Conservation (phyloP, 1,140 invertebrate species). For the Leptestheria dahalacensis region DNA sequence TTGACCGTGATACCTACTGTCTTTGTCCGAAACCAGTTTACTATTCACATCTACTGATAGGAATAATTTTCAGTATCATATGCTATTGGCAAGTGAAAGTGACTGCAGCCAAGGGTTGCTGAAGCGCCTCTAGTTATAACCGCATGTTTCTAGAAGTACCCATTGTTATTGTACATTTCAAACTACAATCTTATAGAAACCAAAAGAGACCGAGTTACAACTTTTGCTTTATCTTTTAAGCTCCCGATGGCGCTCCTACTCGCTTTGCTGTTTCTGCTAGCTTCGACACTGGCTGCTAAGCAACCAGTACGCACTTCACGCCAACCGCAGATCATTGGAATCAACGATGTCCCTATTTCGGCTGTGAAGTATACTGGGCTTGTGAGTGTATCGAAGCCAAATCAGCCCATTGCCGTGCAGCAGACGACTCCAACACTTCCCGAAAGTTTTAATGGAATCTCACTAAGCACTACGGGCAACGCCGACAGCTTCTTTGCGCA, state of each 20-base stretch:
- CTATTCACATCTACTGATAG: too few species aligned
- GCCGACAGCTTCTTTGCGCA: neutral
- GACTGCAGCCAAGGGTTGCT: too few species aligned
- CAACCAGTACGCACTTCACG: neutral
- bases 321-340: neutral
- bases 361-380: neutral
- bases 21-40: too few species aligned
- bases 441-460: too few species aligned
- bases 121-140: too few species aligned
- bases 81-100: too few species aligned
- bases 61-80: too few species aligned
- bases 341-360: neutral
- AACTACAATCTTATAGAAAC: too few species aligned
- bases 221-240: neutral
- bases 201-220: too few species aligned
- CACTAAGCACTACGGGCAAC: neutral
- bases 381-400: neutral
- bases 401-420: neutral
- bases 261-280: neutral
- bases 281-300: neutral
- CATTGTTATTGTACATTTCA: too few species aligned
- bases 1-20: too few species aligned
- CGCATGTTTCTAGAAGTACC: too few species aligned
- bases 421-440: neutral
- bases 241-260: neutral